These are phyloP conservation scores for Tenodera sinensis DNA, from an alignment of 2,888 invertebrate species.

Conservation along the genomic window DNA sequence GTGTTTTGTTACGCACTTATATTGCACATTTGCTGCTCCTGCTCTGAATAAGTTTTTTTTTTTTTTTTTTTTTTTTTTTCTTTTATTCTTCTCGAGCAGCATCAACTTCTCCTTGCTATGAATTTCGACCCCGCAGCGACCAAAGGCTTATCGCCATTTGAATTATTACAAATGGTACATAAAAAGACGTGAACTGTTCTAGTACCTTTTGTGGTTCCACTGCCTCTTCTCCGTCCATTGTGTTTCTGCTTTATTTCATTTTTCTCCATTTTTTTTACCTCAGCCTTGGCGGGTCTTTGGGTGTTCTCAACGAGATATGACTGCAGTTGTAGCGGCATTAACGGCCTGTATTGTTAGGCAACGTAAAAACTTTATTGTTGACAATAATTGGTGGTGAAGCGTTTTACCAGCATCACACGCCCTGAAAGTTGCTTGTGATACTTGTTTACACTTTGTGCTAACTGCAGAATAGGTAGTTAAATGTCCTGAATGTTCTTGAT, in stretches of 20 bases:
- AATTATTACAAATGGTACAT: neutral
- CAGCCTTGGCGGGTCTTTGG: neutral
- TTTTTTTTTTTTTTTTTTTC: neutral
- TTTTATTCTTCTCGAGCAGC: neutral
- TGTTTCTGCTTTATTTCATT: neutral
- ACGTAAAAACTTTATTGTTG: neutral
- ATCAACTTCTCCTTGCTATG: neutral
- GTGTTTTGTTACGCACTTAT: neutral
- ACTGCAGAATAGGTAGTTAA: no score
- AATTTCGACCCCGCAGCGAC: neutral
- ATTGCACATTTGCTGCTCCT: neutral
- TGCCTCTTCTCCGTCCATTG: neutral
- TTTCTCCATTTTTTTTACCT: neutral
- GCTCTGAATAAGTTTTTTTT: neutral
- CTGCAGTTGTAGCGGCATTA: neutral
- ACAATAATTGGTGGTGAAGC: no score
- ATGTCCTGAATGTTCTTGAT: no score
- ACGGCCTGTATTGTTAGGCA: neutral
- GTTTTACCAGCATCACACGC: no score
- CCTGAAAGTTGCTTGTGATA: no score
- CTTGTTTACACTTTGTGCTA: no score
- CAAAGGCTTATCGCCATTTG: neutral
- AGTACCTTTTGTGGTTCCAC: neutral
- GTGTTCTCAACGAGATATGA: no score
- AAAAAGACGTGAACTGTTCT: neutral